Conservation (phyloP, 2,113 vertebrate species). For the Ifrita kowaldi region DNA sequence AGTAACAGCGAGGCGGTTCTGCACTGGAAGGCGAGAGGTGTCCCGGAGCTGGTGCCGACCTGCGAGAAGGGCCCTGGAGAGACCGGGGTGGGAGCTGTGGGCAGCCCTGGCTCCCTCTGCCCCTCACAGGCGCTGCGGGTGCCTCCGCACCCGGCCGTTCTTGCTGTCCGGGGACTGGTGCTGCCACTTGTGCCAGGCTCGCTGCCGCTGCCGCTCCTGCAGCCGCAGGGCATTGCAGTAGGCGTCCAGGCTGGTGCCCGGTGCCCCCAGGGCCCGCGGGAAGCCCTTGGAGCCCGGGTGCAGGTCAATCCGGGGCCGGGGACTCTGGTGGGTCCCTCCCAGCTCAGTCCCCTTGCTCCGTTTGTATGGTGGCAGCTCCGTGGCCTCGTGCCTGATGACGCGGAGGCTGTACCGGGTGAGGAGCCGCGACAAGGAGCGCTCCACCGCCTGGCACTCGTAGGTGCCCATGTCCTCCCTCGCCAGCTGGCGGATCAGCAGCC, state of each 20-base stretch:
- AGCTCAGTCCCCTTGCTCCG: conserved; percentile 15
- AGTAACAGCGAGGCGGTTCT: not conserved
- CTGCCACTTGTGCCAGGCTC: conserved; percentile 77
- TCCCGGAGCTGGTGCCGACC: not conserved
- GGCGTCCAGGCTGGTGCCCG: conserved; percentile 68
- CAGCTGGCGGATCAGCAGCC: conserved; percentile 79
- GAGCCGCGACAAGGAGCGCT: conserved; percentile 72
- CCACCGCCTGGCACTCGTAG: conserved; percentile 75
- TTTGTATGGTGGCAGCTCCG: not conserved
- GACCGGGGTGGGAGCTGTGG: not conserved
- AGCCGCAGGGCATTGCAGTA: conserved; percentile 82
- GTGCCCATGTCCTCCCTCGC: conserved; percentile 61
- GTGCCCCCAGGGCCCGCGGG: conserved; percentile 58
- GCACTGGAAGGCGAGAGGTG: not conserved
- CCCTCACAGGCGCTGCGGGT: conserved; percentile 38
- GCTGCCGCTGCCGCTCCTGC: conserved; percentile 78
- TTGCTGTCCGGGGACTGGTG: conserved; percentile 64
- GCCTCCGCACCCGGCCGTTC: conserved; percentile 77
- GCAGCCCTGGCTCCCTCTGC: not conserved
- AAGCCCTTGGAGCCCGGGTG: conserved; percentile 72
- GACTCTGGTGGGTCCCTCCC: not conserved
- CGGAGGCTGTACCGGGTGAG: conserved; percentile 73
- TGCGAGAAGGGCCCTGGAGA: not conserved
- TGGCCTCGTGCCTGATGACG: conserved; percentile 67
- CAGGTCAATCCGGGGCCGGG: not conserved